Evolutionary conservation across 2,888 invertebrate species (phyloP).

Genomic region (Thymelicus acteon): DNA sequence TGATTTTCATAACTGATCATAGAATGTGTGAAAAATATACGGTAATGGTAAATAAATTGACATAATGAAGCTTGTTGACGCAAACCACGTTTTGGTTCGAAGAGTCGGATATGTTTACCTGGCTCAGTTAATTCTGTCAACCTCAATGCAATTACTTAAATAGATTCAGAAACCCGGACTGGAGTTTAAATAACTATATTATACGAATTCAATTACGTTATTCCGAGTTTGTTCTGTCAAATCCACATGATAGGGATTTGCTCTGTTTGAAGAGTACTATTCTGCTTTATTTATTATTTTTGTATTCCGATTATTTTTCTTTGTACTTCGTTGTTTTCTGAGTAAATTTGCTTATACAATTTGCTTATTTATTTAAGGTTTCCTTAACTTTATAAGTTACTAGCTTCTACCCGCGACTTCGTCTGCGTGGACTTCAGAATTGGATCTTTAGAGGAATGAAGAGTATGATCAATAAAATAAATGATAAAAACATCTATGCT

Average conservation of each 20-base stretch:
- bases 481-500: too few relatives aligned
- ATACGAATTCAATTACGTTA: slow-evolving; percentile 30
- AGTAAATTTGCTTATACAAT: neutral
- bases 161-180: slow-evolving; percentile 40
- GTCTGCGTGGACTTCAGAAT: too few relatives aligned
- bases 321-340: neutral
- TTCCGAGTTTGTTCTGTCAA: slow-evolving; percentile 15
- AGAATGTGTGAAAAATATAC: neutral
- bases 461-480: too few relatives aligned
- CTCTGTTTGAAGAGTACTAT: slow-evolving; percentile 8
- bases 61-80: slow-evolving; percentile 27
- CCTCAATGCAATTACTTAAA: slow-evolving; percentile 47
- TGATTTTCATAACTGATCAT: too few relatives aligned
- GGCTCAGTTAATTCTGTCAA: slow-evolving; percentile 48
- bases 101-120: slow-evolving; percentile 43
- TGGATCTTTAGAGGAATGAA: too few relatives aligned
- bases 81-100: slow-evolving; percentile 46
- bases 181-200: slow-evolving; percentile 38
- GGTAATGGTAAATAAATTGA: neutral
- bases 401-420: too few relatives aligned
- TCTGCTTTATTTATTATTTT: neutral
- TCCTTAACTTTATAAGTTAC: too few relatives aligned
- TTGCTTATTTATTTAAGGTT: neutral
- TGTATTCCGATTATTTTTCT: neutral
- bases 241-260: slow-evolving; percentile 12